Conservation (phyloP, 2,797 vertebrate genomes). For the Spea hammondii region DNA sequence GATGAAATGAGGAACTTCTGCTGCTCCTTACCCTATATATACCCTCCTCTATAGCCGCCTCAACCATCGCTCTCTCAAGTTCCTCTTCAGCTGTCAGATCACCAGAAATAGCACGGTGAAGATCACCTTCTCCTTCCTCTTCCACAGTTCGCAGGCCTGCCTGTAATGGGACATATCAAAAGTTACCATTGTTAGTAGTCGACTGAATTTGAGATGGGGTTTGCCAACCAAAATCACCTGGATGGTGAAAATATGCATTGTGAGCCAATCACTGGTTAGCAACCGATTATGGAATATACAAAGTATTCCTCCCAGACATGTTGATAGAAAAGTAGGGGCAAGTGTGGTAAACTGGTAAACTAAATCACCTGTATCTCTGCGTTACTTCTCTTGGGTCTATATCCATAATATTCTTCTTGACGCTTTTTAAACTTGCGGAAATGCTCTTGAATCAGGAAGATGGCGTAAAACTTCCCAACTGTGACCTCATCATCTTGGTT, state of each 20-base stretch:
- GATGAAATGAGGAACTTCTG: no score
- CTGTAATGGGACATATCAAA: constrained; percentile 60
- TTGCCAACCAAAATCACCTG: no score
- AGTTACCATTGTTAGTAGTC: no score
- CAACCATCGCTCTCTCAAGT: constrained; percentile 85
- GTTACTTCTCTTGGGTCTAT: constrained; percentile 86
- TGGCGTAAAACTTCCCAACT: constrained; percentile 97
- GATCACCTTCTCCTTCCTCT: constrained; percentile 85
- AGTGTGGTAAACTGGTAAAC: background rate
- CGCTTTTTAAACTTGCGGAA: constrained; percentile 96
- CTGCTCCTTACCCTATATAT: constrained; percentile 81
- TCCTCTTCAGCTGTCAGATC: constrained; percentile 93
- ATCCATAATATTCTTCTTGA: constrained; percentile 96
- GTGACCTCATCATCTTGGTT: constrained; percentile 94
- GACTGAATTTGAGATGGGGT: no score
- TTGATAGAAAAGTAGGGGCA: background rate
- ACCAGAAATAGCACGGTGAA: constrained; percentile 91
- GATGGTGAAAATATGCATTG: no score
- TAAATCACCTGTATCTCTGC: constrained; percentile 83
- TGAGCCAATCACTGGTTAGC: no score
- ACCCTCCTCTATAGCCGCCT: constrained; percentile 83
- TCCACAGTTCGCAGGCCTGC: constrained; percentile 91
- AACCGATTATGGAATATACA: background rate
- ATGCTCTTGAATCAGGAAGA: constrained; percentile 96
- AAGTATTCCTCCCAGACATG: background rate